Evolutionary conservation across 2,888 invertebrate species (phyloP).

Genomic region (Calliscelio sp.): DNA sequence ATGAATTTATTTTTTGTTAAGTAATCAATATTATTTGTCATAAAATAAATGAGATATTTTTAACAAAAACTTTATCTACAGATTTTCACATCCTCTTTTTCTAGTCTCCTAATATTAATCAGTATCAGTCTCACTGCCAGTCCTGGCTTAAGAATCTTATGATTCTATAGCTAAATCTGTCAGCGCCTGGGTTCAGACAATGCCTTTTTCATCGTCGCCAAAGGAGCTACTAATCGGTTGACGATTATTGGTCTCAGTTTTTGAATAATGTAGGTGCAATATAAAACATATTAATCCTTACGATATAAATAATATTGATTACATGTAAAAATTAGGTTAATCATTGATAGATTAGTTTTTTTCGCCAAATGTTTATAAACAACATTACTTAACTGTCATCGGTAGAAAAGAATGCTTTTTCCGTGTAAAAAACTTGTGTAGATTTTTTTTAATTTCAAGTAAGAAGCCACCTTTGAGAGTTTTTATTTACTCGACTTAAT

Average conservation of each 20-base stretch:
- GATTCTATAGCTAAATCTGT: constrained; percentile 50
- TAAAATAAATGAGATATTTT: too few relatives aligned
- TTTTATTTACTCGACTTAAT: constrained; percentile 40
- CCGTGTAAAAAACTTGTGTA: constrained; percentile 39
- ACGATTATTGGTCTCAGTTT: constrained; percentile 62
- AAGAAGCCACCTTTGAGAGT: constrained; percentile 35
- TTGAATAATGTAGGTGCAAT: constrained; percentile 62
- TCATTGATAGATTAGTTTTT: constrained; percentile 30
- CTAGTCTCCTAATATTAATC: constrained; percentile 66
- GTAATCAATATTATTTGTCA: too few relatives aligned
- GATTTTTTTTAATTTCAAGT: constrained; percentile 37
- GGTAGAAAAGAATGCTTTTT: constrained; percentile 39
- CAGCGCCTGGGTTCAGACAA: constrained; percentile 64
- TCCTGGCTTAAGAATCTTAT: constrained; percentile 44
- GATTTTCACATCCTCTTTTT: constrained; percentile 37
- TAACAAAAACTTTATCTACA: constrained; percentile 14
- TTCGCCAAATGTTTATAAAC: constrained; percentile 48
- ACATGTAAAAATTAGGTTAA: constrained; percentile 27
- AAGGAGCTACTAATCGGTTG: constrained; percentile 63
- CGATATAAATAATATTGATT: constrained; percentile 37
- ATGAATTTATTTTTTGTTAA: too few relatives aligned
- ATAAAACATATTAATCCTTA: constrained; percentile 54
- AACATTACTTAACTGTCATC: constrained; percentile 29
- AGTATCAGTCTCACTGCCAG: constrained; percentile 69
- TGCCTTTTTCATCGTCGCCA: constrained; percentile 65